Evolutionary conservation across 2,113 vertebrate genomes (phyloP).

Genomic region (Cochlearius cochlearius): DNA sequence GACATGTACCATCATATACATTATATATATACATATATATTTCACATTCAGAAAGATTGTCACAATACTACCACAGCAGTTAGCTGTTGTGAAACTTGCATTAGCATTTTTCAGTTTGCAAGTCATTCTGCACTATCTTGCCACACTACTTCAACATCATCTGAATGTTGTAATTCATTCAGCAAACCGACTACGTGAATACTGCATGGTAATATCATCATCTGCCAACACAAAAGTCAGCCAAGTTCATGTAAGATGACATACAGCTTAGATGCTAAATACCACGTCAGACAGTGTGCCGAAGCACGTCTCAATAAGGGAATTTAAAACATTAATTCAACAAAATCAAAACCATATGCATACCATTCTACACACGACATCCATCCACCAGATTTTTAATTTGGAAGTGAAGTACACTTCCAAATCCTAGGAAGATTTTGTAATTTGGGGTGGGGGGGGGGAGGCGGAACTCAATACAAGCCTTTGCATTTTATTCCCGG

Average conservation of each 20-base stretch:
- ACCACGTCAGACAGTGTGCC: slow-evolving; percentile 8
- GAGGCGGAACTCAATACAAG: neutral
- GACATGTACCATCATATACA: neutral
- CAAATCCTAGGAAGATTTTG: too few relatives aligned
- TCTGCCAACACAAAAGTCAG: slow-evolving; percentile 70
- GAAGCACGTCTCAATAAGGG: slow-evolving; percentile 15
- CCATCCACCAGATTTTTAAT: neutral
- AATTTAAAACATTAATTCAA: neutral
- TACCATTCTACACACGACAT: neutral
- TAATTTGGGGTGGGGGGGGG: too few relatives aligned
- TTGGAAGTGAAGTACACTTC: too few relatives aligned
- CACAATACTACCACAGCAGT: neutral
- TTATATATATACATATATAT: neutral
- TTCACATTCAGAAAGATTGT: neutral
- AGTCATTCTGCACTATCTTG: neutral
- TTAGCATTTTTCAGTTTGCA: too few relatives aligned
- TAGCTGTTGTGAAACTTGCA: neutral
- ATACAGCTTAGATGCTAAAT: neutral
- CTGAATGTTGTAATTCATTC: neutral
- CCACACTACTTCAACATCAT: neutral
- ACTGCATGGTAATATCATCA: slow-evolving; percentile 55
- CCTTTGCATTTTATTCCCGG: neutral
- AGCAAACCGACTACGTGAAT: slow-evolving; percentile 53
- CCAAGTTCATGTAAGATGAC: slow-evolving; percentile 63
- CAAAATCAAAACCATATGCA: neutral